A percentile compares a stretch with the other conserved stretches of the same genome.
phyloP scores from a whole-genome alignment of 2,888 invertebrate genomes.

The Stenurella melanura region DNA sequence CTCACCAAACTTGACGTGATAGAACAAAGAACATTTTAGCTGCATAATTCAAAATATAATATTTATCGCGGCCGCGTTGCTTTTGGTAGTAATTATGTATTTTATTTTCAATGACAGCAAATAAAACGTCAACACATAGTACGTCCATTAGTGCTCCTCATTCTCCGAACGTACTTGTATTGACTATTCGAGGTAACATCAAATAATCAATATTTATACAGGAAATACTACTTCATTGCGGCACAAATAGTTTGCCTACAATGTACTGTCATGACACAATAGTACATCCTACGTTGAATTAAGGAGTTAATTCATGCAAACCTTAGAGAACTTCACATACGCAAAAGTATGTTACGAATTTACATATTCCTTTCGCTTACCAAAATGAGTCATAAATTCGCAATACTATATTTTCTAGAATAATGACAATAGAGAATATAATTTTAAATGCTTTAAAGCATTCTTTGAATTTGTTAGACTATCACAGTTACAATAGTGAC shows the following conservation, averaged over 20 bases:
- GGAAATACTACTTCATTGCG: neutral
- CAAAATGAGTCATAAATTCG: neutral
- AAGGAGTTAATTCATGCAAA: neutral
- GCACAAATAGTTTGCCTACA: neutral
- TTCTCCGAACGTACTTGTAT: no score
- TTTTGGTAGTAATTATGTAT: no score
- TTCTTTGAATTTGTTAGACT: neutral
- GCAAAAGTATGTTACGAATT: neutral
- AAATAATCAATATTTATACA: neutral
- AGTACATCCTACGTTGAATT: conserved; percentile 4
- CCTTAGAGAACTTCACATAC: neutral
- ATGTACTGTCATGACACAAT: neutral
- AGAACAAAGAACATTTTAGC: no score
- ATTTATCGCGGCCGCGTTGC: no score
- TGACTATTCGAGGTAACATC: neutral
- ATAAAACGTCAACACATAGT: no score
- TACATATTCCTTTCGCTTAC: conserved; percentile 5
- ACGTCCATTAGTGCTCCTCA: no score
- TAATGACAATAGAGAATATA: neutral
- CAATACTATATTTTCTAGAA: neutral
- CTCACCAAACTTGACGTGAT: no score
- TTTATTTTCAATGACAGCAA: no score
- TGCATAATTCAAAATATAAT: no score
- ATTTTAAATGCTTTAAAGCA: neutral
- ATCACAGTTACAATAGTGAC: neutral